phyloP scores from a whole-genome alignment of 2,797 vertebrate genomes.

The Sylvilagus floridanus region DNA sequence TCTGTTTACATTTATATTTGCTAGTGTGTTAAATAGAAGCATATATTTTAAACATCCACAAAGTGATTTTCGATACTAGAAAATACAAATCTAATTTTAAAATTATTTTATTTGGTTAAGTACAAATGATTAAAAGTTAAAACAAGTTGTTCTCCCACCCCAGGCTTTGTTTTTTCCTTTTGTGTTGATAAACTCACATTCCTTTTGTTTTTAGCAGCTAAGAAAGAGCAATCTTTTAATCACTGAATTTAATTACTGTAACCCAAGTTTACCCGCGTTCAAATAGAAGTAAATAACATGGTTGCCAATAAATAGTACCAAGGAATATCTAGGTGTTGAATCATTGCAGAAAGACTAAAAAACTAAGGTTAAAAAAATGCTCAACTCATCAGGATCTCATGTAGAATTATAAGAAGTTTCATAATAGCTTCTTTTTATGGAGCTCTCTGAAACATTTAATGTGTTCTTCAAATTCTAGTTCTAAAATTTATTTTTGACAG shows the following conservation, averaged over 20 bases:
- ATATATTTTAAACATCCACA: background rate
- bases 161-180: background rate
- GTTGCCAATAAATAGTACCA: conserved; percentile 1
- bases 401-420: background rate
- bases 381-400: background rate
- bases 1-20: background rate
- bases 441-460: background rate
- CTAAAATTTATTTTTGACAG: conserved; percentile 25
- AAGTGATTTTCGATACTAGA: background rate
- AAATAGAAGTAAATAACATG: conserved; percentile 33
- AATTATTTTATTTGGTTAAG: conserved; percentile 8
- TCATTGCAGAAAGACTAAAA: background rate
- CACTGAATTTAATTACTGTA: conserved; percentile 53
- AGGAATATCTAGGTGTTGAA: background rate
- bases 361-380: background rate
- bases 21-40: background rate
- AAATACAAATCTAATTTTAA: conserved; percentile 8
- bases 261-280: background rate
- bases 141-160: background rate
- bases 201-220: conserved; percentile 4
- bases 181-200: background rate
- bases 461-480: background rate
- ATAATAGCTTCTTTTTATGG: background rate
- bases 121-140: background rate
- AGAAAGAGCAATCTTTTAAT: conserved; percentile 31